A percentile compares a stretch with the other conserved stretches of the same genome.
phyloP scores from a whole-genome alignment of 2,113 vertebrate species.

The Orcinus orca region DNA sequence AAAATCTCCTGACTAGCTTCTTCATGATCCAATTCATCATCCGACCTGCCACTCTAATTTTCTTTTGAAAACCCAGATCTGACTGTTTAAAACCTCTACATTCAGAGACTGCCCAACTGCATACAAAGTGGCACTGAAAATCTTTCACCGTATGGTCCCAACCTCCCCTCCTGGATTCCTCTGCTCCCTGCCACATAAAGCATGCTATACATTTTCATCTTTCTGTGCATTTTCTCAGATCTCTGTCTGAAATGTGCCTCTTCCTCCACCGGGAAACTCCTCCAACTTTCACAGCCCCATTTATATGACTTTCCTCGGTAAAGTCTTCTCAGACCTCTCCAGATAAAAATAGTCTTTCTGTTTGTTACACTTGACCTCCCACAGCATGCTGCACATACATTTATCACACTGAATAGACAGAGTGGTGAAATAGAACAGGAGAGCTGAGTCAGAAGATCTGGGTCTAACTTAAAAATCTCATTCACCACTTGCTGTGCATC shows the following conservation, averaged over 20 bases:
- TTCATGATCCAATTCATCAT: slow-evolving; percentile 44
- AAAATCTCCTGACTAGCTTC: neutral
- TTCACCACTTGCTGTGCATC: neutral
- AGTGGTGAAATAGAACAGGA: neutral
- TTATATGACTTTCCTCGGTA: neutral
- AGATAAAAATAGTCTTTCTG: neutral
- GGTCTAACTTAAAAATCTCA: neutral
- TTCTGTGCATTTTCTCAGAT: neutral
- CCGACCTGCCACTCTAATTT: slow-evolving; percentile 49
- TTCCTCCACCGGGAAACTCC: neutral
- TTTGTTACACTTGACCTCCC: neutral
- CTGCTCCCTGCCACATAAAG: neutral
- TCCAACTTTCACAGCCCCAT: neutral
- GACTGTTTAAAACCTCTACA: neutral
- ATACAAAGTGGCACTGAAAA: neutral
- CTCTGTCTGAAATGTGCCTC: neutral
- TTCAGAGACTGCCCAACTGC: neutral
- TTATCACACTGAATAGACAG: neutral
- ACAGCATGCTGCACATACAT: neutral
- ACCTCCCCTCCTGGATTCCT: neutral
- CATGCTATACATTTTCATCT: neutral
- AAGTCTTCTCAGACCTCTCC: neutral
- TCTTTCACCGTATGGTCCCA: neutral
- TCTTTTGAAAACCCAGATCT: slow-evolving; percentile 50
- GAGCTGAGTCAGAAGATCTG: neutral